Percentiles rank a stretch among this genome's conserved stretches.
phyloP scores from a whole-genome alignment of 2,888 invertebrate species.

The Drosophila mulleri region DNA sequence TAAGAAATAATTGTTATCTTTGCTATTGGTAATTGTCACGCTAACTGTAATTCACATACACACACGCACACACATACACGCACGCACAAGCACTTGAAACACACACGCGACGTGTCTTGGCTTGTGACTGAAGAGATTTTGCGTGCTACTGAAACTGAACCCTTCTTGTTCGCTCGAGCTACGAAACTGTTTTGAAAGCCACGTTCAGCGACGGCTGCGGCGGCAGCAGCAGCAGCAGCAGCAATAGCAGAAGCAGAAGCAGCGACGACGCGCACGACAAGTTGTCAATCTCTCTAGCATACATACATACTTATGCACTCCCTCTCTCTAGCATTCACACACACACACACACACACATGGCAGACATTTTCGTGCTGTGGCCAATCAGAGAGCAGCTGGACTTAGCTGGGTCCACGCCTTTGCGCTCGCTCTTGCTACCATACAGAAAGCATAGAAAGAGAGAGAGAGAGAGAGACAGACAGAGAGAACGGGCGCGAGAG shows the following conservation, averaged over 20 bases:
- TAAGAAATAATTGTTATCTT: conserved; percentile 3
- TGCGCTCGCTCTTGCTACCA: conserved; percentile 36
- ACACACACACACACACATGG: conserved; percentile 11
- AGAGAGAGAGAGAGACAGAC: conserved; percentile 1
- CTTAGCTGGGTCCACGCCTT: conserved; percentile 58
- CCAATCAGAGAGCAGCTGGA: conserved; percentile 42
- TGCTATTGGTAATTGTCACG: conserved; percentile 12
- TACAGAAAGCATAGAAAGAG: not conserved
- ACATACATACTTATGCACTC: conserved; percentile 22
- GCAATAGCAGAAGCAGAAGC: conserved; percentile 14
- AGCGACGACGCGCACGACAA: conserved; percentile 52
- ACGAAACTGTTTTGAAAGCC: conserved; percentile 83
- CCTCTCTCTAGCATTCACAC: conserved; percentile 7
- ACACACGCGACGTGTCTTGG: conserved; percentile 44
- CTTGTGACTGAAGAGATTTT: conserved; percentile 18
- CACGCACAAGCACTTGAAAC: conserved; percentile 21
- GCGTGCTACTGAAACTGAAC: conserved; percentile 56
- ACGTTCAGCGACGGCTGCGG: conserved; percentile 47
- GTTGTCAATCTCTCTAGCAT: conserved; percentile 39
- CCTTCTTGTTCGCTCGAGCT: conserved; percentile 83
- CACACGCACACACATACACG: conserved; percentile 7
- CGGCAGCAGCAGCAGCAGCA: conserved; percentile 33
- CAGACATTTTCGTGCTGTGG: conserved; percentile 50
- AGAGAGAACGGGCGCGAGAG: conserved; percentile 6
- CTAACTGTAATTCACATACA: not conserved